A percentile compares a stretch with the other conserved stretches of the same genome.
phyloP scores from a whole-genome alignment of 2,797 vertebrate species.

The Thaleichthys pacificus region DNA sequence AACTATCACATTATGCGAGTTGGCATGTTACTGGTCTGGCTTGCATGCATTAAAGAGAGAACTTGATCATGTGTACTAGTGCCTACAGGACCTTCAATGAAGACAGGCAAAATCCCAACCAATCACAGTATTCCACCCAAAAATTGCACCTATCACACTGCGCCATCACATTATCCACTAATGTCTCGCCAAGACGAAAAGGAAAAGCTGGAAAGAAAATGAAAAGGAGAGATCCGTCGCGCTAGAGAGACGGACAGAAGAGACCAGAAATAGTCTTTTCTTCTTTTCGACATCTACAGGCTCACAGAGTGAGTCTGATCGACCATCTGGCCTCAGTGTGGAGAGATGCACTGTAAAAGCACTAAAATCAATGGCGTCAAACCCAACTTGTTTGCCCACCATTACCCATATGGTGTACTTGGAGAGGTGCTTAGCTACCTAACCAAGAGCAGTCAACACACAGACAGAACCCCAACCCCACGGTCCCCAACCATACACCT shows the following conservation, averaged over 20 bases:
- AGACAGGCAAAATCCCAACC: conserved; percentile 9
- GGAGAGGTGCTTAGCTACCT: conserved; percentile 67
- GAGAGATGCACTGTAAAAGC: conserved; percentile 70
- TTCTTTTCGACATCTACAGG: conserved; percentile 65
- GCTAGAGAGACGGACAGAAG: not conserved
- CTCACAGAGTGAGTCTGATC: conserved; percentile 67
- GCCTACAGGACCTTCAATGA: not conserved
- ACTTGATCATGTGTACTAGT: not conserved
- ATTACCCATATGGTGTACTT: conserved; percentile 78
- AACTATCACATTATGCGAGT: too few relatives aligned
- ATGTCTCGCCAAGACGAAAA: not conserved
- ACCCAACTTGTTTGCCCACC: conserved; percentile 75
- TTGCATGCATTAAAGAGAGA: too few relatives aligned
- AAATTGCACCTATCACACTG: not conserved
- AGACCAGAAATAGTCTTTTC: conserved; percentile 48
- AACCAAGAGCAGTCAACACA: conserved; percentile 57
- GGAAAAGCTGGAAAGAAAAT: conserved; percentile 19
- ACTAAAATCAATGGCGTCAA: conserved; percentile 74
- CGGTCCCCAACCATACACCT: conserved; percentile 49
- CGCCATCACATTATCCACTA: not conserved
- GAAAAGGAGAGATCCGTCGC: not conserved
- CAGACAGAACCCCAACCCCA: conserved; percentile 41
- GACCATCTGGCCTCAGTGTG: conserved; percentile 77
- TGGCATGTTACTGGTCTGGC: too few relatives aligned
- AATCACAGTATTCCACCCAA: conserved; percentile 3